Conservation (phyloP, 2,113 vertebrate genomes). For the Cyrtonyx montezumae region DNA sequence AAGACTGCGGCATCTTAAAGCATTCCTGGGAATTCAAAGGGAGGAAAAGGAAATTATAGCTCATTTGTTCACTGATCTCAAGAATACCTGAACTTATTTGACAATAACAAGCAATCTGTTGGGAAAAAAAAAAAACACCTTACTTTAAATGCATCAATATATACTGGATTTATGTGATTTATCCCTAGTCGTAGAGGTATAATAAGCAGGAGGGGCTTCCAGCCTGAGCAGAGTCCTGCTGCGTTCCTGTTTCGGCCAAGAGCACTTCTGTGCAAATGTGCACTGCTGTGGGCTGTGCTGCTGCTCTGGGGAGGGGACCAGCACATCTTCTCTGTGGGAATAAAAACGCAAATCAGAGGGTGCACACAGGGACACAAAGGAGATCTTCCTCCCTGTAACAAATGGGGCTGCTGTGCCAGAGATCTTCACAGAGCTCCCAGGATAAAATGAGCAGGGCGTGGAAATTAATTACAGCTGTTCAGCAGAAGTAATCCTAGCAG, state of each 20-base stretch:
- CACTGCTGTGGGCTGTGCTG: slow-evolving; percentile 6
- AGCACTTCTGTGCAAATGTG: slow-evolving; percentile 31
- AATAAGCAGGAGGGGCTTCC: slow-evolving; percentile 88
- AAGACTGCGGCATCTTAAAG: slow-evolving; percentile 93
- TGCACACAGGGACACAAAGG: background rate
- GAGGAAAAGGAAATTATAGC: slow-evolving; percentile 47
- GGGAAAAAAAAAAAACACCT: background rate
- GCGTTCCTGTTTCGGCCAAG: slow-evolving; percentile 43
- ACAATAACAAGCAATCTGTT: background rate
- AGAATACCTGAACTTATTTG: slow-evolving; percentile 38
- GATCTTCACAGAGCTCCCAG: background rate
- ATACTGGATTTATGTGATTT: slow-evolving; percentile 90
- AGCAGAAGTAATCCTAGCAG: background rate
- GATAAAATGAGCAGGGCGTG: background rate
- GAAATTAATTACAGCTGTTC: fast-evolving
- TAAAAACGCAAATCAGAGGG: background rate
- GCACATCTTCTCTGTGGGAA: slow-evolving; percentile 86
- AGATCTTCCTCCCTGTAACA: fast-evolving
- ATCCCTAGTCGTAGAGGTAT: slow-evolving; percentile 89
- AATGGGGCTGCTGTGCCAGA: background rate
- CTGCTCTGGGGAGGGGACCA: slow-evolving; percentile 63
- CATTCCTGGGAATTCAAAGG: slow-evolving; percentile 84
- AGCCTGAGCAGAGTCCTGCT: slow-evolving; percentile 63
- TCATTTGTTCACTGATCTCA: slow-evolving; percentile 32
- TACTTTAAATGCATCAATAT: slow-evolving; percentile 88